These are phyloP conservation scores for Papilio elwesi DNA, from an alignment of 2,888 invertebrate species.

Conservation along the genomic window DNA sequence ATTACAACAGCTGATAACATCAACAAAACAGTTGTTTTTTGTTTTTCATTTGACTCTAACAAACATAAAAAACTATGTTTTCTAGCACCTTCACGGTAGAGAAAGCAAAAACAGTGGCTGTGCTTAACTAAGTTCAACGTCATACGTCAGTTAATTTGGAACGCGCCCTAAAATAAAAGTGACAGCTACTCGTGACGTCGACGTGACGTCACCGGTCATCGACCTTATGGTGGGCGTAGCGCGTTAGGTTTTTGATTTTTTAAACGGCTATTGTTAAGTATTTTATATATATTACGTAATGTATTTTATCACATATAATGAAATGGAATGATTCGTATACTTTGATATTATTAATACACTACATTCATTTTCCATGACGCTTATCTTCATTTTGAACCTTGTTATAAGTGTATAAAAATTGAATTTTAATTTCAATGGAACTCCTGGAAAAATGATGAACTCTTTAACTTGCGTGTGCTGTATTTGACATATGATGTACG, in stretches of 20 bases:
- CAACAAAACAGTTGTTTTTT: too few relatives aligned
- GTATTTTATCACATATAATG: conserved; percentile 16
- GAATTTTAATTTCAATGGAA: not conserved
- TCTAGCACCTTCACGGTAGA: not conserved
- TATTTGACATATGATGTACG: not conserved
- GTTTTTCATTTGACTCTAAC: not conserved
- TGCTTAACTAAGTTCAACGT: conserved; percentile 38
- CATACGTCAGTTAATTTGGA: conserved; percentile 53
- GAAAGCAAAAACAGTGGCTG: conserved; percentile 25
- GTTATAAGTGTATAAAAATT: not conserved
- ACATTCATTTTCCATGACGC: conserved; percentile 2
- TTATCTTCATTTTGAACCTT: not conserved
- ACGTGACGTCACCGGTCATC: conserved; percentile 63
- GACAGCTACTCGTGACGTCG: conserved; percentile 67
- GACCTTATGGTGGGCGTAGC: conserved; percentile 50
- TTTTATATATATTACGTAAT: conserved; percentile 9
- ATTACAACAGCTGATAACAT: too few relatives aligned
- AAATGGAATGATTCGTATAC: conserved; percentile 11
- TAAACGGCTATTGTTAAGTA: conserved; percentile 26
- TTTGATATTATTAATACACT: not conserved
- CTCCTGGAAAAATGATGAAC: not conserved
- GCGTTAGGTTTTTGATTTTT: conserved; percentile 37
- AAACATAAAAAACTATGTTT: not conserved
- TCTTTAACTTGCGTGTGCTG: not conserved
- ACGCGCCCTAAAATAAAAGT: conserved; percentile 73